Conservation (phyloP, 2,888 invertebrate genomes). For the Amphipoea lucens region DNA sequence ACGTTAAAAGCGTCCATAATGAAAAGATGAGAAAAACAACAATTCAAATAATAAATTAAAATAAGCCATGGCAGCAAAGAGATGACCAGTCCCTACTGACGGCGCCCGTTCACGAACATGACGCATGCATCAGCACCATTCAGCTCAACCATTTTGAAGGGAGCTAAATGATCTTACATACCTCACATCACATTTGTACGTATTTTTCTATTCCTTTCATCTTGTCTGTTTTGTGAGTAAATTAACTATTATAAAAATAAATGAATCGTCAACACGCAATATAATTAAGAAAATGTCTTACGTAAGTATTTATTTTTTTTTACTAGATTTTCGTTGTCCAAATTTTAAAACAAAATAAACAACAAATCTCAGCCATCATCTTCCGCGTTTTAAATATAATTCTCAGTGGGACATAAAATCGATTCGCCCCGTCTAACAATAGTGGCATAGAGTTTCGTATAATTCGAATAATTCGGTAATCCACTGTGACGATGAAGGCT, state of each 20-base stretch:
- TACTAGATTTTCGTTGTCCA: background rate
- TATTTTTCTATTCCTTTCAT: background rate
- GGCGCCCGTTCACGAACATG: too few relatives aligned
- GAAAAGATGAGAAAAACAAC: too few relatives aligned
- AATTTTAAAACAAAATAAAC: conserved; percentile 29
- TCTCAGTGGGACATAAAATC: conserved; percentile 28
- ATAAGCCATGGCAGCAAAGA: too few relatives aligned
- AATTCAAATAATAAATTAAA: too few relatives aligned
- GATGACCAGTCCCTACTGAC: too few relatives aligned
- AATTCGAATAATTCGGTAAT: conserved; percentile 33
- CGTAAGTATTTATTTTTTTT: background rate
- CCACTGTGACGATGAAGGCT: conserved; percentile 9
- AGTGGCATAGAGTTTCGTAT: conserved; percentile 20
- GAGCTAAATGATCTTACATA: too few relatives aligned
- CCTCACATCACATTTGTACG: background rate
- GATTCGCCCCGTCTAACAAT: conserved; percentile 37
- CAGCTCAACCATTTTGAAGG: too few relatives aligned
- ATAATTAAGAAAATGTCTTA: background rate
- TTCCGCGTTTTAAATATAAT: conserved; percentile 14
- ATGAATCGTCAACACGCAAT: background rate
- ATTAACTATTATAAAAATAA: too few relatives aligned
- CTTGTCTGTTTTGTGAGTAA: background rate
- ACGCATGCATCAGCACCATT: too few relatives aligned
- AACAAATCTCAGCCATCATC: background rate
- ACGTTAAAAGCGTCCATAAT: too few relatives aligned